phyloP scores from a whole-genome alignment of 2,888 invertebrate genomes.

The Lasioglossum morio region DNA sequence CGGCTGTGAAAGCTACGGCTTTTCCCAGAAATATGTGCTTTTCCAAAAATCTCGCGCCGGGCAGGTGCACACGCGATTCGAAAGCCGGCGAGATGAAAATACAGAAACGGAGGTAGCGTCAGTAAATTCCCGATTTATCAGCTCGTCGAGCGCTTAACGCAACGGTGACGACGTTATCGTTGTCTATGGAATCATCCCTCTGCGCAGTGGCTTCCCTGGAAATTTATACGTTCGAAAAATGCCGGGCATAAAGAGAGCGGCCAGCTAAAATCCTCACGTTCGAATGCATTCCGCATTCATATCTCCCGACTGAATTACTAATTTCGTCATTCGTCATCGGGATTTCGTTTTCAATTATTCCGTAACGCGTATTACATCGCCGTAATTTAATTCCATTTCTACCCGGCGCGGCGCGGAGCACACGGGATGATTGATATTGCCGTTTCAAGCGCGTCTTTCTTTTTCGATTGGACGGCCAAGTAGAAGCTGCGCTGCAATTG shows the following conservation, averaged over 20 bases:
- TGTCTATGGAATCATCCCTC: conserved; percentile 62
- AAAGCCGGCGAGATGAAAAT: conserved; percentile 40
- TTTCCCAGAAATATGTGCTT: conserved; percentile 37
- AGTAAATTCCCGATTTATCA: conserved; percentile 77
- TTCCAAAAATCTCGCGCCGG: conserved; percentile 28
- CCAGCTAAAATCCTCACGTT: conserved; percentile 10
- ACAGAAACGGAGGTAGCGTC: conserved; percentile 54
- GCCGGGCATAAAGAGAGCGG: conserved; percentile 18
- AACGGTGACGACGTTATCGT: conserved; percentile 70
- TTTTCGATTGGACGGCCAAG: background rate
- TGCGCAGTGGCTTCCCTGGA: conserved; percentile 52
- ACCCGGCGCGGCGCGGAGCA: too few relatives aligned
- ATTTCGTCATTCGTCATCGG: conserved; percentile 11
- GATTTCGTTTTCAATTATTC: conserved; percentile 2
- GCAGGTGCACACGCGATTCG: conserved; percentile 23
- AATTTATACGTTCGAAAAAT: conserved; percentile 65
- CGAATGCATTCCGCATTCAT: background rate
- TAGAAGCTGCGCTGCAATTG: background rate
- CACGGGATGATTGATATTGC: background rate
- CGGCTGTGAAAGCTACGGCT: background rate
- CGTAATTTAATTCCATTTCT: conserved; percentile 4
- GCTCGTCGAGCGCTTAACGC: conserved; percentile 70
- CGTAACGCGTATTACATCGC: background rate
- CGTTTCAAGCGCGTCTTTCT: background rate
- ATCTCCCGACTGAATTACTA: background rate